A percentile compares a stretch with the other conserved stretches of the same genome.
phyloP scores from a whole-genome alignment of 2,797 vertebrate species.

The Epinephelus malabaricus region DNA sequence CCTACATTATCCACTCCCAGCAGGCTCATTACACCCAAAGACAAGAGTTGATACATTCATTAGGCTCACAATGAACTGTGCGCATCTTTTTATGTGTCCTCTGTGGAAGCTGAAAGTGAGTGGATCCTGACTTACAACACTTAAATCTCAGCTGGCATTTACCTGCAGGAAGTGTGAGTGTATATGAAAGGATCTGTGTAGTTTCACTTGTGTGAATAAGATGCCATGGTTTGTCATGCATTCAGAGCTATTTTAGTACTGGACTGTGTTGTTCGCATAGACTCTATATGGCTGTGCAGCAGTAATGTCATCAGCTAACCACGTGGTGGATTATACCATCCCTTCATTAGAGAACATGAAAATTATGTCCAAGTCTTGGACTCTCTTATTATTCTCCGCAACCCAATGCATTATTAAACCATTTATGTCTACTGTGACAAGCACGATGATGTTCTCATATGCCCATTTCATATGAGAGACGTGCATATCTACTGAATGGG shows the following conservation, averaged over 20 bases:
- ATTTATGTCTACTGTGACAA: conserved; percentile 6
- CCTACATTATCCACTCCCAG: conserved; percentile 57
- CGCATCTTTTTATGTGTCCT: conserved; percentile 52
- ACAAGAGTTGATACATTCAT: conserved; percentile 53
- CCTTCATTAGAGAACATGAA: not conserved
- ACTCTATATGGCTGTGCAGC: not conserved
- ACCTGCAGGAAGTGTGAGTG: conserved; percentile 29
- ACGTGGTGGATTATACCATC: not conserved
- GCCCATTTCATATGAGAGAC: not conserved
- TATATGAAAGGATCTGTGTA: conserved; percentile 4
- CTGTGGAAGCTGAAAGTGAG: conserved; percentile 34
- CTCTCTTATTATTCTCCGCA: conserved; percentile 7
- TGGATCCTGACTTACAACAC: conserved; percentile 12
- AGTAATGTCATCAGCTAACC: conserved; percentile 6
- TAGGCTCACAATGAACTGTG: conserved; percentile 55
- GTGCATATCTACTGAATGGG: not conserved
- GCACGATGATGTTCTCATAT: conserved; percentile 7
- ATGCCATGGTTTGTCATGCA: not conserved
- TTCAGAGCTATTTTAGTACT: conserved; percentile 7
- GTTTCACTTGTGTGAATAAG: not conserved
- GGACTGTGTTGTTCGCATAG: not conserved
- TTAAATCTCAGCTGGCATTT: conserved; percentile 1
- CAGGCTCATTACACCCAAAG: conserved; percentile 56
- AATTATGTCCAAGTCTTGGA: not conserved
- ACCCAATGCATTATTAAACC: not conserved